phyloP scores from a whole-genome alignment of 2,113 vertebrate genomes.

The Sphyrna mokarran region DNA sequence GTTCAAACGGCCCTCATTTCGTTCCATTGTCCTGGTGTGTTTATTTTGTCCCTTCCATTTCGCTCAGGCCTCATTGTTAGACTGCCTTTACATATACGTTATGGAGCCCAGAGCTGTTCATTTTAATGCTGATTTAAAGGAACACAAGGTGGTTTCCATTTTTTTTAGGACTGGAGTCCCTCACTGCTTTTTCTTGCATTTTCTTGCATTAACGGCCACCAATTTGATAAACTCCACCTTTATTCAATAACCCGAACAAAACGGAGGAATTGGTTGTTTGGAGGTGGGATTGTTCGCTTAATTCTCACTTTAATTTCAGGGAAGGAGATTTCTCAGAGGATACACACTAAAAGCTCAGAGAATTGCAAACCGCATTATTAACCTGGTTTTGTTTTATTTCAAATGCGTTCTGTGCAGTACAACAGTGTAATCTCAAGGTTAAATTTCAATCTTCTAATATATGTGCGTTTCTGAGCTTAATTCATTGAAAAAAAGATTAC shows the following conservation, averaged over 20 bases:
- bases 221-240: neutral
- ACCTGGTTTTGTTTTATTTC: neutral
- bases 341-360: neutral
- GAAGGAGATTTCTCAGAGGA: neutral
- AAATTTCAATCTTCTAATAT: constrained; percentile 11
- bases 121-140: neutral
- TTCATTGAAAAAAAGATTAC: constrained; percentile 25
- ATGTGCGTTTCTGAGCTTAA: constrained; percentile 16
- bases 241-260: neutral
- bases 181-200: neutral
- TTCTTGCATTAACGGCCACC: neutral
- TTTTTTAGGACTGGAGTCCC: neutral
- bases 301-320: neutral
- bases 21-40: neutral
- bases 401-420: neutral
- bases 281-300: neutral
- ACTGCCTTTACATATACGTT: neutral
- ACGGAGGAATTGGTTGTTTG: neutral
- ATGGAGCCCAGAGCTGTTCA: neutral
- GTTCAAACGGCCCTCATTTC: neutral
- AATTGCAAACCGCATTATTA: neutral
- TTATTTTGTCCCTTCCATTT: constrained; percentile 26
- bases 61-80: neutral
- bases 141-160: neutral
- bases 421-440: neutral